Conservation (phyloP, 1,140 invertebrate genomes). For the Drusus annulatus region DNA sequence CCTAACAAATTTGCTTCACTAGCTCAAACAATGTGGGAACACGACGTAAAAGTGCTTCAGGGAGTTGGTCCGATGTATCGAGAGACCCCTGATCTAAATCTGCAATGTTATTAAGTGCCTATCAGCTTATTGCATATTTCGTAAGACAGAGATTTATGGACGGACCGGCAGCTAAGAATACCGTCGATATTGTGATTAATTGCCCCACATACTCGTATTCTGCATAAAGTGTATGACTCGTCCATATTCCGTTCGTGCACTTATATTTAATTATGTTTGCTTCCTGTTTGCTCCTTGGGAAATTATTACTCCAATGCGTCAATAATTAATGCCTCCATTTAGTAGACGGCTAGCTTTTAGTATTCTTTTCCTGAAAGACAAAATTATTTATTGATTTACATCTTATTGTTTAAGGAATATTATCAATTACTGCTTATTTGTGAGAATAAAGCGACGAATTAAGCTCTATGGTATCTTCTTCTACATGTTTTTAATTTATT, state of each 20-base stretch:
- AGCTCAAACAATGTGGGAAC: not conserved
- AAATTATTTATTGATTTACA: no score
- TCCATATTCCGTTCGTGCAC: conserved; percentile 4
- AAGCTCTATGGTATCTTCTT: no score
- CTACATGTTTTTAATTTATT: no score
- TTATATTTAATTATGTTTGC: conserved; percentile 21
- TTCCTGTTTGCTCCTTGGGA: conserved; percentile 4
- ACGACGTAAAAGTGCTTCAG: not conserved
- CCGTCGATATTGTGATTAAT: conserved; percentile 14
- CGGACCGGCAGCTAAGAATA: not conserved
- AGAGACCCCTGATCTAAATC: not conserved
- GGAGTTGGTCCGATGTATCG: not conserved
- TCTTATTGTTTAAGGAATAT: no score
- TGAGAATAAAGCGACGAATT: no score
- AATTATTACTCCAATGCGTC: not conserved
- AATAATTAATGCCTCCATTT: conserved; percentile 1
- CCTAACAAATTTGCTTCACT: not conserved
- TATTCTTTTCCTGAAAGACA: no score
- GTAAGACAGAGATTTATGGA: conserved; percentile 4
- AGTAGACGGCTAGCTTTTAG: no score
- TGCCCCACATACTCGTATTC: not conserved
- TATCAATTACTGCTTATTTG: no score
- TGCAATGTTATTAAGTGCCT: not conserved
- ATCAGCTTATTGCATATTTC: not conserved
- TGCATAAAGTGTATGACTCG: not conserved